A percentile compares a stretch with the other conserved stretches of the same genome.
phyloP scores from a whole-genome alignment of 2,113 vertebrate genomes.

The Dolichotis patagonum region DNA sequence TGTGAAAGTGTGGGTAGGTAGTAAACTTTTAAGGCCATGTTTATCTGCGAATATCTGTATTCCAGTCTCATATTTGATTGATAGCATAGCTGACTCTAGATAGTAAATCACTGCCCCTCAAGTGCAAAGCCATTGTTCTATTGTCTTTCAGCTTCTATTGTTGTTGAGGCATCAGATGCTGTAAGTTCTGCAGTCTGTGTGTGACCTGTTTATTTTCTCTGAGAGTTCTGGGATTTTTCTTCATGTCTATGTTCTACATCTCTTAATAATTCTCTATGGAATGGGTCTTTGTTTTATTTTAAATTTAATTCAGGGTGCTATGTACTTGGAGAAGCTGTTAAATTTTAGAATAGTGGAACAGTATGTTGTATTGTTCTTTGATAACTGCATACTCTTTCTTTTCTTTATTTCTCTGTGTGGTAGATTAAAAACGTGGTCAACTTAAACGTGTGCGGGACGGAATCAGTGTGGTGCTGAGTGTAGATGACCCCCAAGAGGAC shows the following conservation, averaged over 20 bases:
- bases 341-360: neutral
- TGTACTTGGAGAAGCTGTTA: neutral
- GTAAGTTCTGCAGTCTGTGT: neutral
- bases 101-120: neutral
- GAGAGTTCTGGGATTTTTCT: slow-evolving; percentile 14
- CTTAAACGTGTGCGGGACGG: too few relatives aligned
- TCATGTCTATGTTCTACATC: neutral
- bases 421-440: too few relatives aligned
- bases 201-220: slow-evolving; percentile 52
- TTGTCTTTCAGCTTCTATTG: slow-evolving; percentile 32
- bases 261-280: neutral
- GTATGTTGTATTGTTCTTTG: neutral
- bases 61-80: neutral
- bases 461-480: too few relatives aligned
- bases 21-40: neutral
- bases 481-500: too few relatives aligned
- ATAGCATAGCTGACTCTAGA: neutral
- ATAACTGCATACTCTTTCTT: neutral
- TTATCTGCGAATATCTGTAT: slow-evolving; percentile 35
- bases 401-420: neutral
- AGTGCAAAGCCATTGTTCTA: slow-evolving; percentile 35
- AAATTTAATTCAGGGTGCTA: neutral
- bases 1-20: neutral
- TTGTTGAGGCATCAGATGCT: neutral
- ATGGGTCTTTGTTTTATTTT: neutral